Evolutionary conservation across 2,888 invertebrate genomes (phyloP).

Genomic region (Platycnemis pennipes): DNA sequence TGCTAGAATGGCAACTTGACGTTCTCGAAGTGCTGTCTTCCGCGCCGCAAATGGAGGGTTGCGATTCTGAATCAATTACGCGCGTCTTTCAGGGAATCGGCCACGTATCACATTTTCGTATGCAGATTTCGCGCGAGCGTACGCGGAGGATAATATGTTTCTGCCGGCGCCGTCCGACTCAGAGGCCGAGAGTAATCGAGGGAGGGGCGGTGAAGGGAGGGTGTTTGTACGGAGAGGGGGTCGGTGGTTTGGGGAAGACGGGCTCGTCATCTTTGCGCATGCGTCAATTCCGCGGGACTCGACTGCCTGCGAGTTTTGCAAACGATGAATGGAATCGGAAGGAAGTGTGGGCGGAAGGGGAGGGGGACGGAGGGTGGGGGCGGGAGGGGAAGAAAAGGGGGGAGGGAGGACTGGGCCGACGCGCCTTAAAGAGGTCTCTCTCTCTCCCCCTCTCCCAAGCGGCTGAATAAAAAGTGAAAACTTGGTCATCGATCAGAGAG

Average conservation of each 20-base stretch:
- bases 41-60: background rate
- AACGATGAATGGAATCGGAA: conserved; percentile 56
- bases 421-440: conserved; percentile 47
- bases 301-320: conserved; percentile 26
- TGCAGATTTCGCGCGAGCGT: background rate
- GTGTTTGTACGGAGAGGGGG: background rate
- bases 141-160: background rate
- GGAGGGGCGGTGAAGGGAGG: background rate
- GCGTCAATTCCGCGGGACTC: conserved; percentile 38
- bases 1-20: too few relatives aligned
- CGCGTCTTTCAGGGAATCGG: background rate
- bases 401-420: background rate
- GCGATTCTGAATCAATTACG: background rate
- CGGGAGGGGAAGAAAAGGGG: background rate
- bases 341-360: conserved; percentile 39
- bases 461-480: conserved; percentile 33
- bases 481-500: conserved; percentile 48
- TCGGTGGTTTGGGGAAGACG: background rate
- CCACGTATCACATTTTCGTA: background rate
- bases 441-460: too few relatives aligned
- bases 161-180: background rate
- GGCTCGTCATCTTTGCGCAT: conserved; percentile 43
- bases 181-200: background rate
- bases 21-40: background rate
- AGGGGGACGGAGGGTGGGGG: background rate